Evolutionary conservation across 2,797 vertebrate species (phyloP).

Genomic region (Mus caroli): DNA sequence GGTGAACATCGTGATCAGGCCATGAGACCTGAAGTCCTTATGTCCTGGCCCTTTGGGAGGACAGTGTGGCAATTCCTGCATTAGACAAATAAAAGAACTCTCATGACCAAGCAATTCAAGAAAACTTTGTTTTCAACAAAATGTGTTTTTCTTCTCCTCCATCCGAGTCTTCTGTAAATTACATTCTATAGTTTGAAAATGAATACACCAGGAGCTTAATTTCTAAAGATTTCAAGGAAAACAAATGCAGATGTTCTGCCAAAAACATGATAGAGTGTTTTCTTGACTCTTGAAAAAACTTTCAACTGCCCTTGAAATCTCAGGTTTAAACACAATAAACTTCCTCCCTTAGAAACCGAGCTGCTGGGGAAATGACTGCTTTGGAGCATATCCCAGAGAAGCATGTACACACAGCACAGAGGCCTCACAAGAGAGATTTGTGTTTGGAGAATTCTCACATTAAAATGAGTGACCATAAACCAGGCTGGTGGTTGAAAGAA

Average conservation of each 20-base stretch:
- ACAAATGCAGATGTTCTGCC: constrained; percentile 67
- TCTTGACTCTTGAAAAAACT: constrained; percentile 71
- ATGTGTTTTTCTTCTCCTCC: constrained; percentile 37
- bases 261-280: constrained; percentile 71
- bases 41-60: constrained; percentile 16
- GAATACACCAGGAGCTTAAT: constrained; percentile 68
- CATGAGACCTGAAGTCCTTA: constrained; percentile 44
- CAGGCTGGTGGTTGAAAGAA: constrained; percentile 6
- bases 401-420: constrained; percentile 22
- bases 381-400: constrained; percentile 67
- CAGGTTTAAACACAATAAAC: constrained; percentile 68
- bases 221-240: constrained; percentile 62
- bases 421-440: constrained; percentile 59
- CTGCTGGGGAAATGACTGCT: neutral
- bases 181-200: constrained; percentile 70
- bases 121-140: constrained; percentile 57
- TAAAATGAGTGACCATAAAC: constrained; percentile 34
- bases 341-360: constrained; percentile 45
- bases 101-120: constrained; percentile 17
- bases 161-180: constrained; percentile 45
- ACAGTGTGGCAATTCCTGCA: constrained; percentile 8
- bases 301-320: constrained; percentile 74
- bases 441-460: constrained; percentile 63
- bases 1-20: neutral
- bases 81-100: constrained; percentile 49